Percentiles rank a stretch among this genome's conserved stretches.
Evolutionary conservation across 1,140 invertebrate genomes (phyloP).

Genomic region (Ceratoteleas bidentatus): DNA sequence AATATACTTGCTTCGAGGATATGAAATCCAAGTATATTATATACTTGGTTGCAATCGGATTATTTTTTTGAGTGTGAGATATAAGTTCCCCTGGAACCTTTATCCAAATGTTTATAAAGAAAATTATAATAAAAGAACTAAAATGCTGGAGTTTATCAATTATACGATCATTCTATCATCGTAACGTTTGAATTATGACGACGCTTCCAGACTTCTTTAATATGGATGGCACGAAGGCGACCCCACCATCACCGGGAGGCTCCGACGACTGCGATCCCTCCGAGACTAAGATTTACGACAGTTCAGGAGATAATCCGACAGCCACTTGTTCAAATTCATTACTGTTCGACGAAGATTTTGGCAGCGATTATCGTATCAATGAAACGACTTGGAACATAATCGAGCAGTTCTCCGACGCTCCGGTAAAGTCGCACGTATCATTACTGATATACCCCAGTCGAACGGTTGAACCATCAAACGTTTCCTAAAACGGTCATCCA

Average conservation of each 20-base stretch:
- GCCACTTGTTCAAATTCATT: conserved; percentile 68
- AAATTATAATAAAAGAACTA: no score
- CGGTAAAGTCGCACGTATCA: conserved; percentile 55
- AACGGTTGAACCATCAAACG: not conserved
- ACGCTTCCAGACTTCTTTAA: conserved; percentile 67
- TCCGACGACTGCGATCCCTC: conserved; percentile 59
- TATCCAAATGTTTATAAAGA: no score
- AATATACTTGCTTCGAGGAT: no score
- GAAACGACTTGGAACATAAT: conserved; percentile 64
- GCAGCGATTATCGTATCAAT: conserved; percentile 40
- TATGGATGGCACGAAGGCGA: conserved; percentile 45
- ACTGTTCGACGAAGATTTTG: conserved; percentile 73
- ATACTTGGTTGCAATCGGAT: no score
- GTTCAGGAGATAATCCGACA: conserved; percentile 8
- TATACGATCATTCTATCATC: no score
- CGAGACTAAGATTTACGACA: conserved; percentile 59
- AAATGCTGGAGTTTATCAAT: no score
- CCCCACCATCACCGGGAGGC: not conserved
- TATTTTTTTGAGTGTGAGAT: no score
- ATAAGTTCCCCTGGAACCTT: no score
- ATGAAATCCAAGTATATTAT: no score
- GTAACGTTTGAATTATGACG: not conserved
- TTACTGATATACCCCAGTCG: not conserved
- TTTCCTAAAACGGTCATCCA: not conserved
- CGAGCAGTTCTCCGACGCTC: conserved; percentile 68